A percentile compares a stretch with the other conserved stretches of the same genome.
Evolutionary conservation across 2,113 vertebrate species (phyloP).

Genomic region (Anhinga rufa): DNA sequence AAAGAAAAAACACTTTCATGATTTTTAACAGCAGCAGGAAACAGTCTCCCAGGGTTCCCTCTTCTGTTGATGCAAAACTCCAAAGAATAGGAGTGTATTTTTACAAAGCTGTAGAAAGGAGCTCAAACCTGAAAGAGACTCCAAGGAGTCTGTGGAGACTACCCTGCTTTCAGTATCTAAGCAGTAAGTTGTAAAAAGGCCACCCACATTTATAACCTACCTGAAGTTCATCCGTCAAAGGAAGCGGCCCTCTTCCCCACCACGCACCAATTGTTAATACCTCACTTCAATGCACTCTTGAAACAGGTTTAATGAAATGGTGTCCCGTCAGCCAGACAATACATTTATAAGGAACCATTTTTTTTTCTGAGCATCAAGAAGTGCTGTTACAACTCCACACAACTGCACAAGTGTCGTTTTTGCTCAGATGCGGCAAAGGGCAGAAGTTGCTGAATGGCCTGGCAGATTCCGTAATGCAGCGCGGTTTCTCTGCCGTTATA

Average conservation of each 20-base stretch:
- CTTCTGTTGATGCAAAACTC: background rate
- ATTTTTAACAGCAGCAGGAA: background rate
- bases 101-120: background rate
- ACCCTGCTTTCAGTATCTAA: background rate
- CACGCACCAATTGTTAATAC: fast-evolving
- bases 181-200: background rate
- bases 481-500: background rate
- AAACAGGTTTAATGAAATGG: background rate
- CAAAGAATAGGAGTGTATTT: background rate
- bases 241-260: no score
- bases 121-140: background rate
- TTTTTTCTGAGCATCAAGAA: background rate
- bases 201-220: background rate
- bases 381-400: background rate
- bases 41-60: background rate
- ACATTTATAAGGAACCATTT: background rate
- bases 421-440: background rate
- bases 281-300: background rate
- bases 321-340: background rate
- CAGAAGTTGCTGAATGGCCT: background rate
- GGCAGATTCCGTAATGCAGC: fast-evolving
- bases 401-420: fast-evolving
- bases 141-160: background rate
- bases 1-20: background rate
- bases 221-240: background rate